Conservation (phyloP, 2,113 vertebrate species). For the Aramus guarauna region DNA sequence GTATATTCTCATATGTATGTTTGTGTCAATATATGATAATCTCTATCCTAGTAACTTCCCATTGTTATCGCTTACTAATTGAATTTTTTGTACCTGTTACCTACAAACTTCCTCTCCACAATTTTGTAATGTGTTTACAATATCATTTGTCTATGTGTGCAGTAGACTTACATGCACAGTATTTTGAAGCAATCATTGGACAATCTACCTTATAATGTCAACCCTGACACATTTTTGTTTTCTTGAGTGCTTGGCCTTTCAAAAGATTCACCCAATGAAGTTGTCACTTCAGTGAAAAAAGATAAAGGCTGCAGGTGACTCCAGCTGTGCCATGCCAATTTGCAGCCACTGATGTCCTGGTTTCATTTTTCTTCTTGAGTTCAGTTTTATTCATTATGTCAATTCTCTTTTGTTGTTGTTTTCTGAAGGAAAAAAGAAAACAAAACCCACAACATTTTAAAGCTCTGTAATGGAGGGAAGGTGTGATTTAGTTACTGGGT, state of each 20-base stretch:
- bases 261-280: neutral
- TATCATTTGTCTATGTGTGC: neutral
- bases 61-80: neutral
- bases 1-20: neutral
- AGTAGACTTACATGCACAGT: fast-evolving
- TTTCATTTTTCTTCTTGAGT: neutral
- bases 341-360: neutral
- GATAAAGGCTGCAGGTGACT: neutral
- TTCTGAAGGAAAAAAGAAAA: neutral
- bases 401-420: neutral
- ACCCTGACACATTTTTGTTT: neutral
- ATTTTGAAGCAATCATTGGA: neutral
- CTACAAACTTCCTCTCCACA: fast-evolving
- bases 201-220: neutral
- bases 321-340: neutral
- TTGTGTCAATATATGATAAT: fast-evolving
- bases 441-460: too few relatives aligned
- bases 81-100: neutral
- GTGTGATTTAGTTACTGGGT: neutral
- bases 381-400: neutral
- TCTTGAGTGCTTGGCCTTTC: neutral
- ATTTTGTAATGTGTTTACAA: neutral
- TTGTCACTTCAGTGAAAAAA: neutral
- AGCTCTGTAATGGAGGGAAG: neutral
- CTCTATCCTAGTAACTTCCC: neutral